Evolutionary conservation across 2,888 invertebrate genomes (phyloP), one percentile per base, ranked within the genome.

Genomic region (Euclidia mi): DNA sequence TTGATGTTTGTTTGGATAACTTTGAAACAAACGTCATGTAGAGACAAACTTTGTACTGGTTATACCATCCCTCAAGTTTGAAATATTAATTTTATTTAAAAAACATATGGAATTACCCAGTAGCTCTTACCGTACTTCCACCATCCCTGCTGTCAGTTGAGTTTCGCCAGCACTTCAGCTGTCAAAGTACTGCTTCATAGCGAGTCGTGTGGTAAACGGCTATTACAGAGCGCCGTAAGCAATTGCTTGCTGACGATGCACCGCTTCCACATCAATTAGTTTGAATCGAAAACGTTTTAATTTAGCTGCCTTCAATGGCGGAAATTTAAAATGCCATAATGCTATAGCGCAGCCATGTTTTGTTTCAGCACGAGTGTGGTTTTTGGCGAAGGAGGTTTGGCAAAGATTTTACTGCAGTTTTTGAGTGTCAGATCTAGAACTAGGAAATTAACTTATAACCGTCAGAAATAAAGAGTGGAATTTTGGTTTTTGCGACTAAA

Each of bases 141-240:
- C 42, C 69, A 65, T 55, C 81, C 71, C 80, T 82, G 80, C 17
- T 32, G 47, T 52, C 70, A 77, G 65, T 64, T 66, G 65, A 82
- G 84, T 82, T 88, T 88, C 69, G 79, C 83, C 79, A 82, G 83
- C 81, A 80, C 82, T 82, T 83, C 81, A 87, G 81, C 82, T 85
- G 86, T 86, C 87, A 89, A 90, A 88, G 85, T 85, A 91, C 87
- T 76, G 83, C 86, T 90, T 87, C 81, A 88, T 88, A 83, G 76
- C 78, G 82, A 79, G 59, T 65, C 65, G 72, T 85, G 89, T 81
- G 87, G 88, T 86, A 81, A 70, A 76, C 74, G 81, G 85, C 87
- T 82, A 87, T 88, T 85, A 88, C 79, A 51, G 56, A 63, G 72
- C 76, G 82, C 71, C 81, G 81, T 80, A 85, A 87, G 88, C 86